A percentile compares a stretch with the other conserved stretches of the same genome.
These are phyloP conservation scores for Theocolax elegans DNA, from an alignment of 1,140 invertebrate species.

Conservation along the genomic window DNA sequence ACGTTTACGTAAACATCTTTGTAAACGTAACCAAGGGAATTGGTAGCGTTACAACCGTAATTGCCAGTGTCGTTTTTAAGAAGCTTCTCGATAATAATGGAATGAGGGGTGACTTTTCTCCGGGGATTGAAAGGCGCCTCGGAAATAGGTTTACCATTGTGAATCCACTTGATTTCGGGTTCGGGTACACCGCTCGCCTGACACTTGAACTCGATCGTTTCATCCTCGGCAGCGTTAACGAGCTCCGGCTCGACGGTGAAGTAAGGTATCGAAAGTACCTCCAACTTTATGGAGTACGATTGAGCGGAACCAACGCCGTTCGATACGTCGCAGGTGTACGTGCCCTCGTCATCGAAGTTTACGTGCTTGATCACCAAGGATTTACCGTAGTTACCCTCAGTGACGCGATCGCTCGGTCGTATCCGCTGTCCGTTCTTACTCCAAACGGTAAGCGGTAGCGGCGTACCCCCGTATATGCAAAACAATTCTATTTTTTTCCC, in stretches of 20 bases:
- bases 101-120: slow-evolving; percentile 75
- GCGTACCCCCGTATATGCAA: slow-evolving; percentile 93
- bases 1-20: slow-evolving; percentile 99
- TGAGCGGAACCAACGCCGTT: slow-evolving; percentile 88
- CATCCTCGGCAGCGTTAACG: slow-evolving; percentile 90
- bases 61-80: slow-evolving; percentile 94
- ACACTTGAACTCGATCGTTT: slow-evolving; percentile 88
- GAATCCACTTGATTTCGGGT: slow-evolving; percentile 95
- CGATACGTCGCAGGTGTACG: slow-evolving; percentile 90
- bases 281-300: slow-evolving; percentile 85
- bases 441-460: slow-evolving; percentile 86
- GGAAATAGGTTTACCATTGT: slow-evolving; percentile 91
- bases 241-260: slow-evolving; percentile 93
- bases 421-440: slow-evolving; percentile 79
- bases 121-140: slow-evolving; percentile 81
- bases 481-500: slow-evolving; percentile 85
- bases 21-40: slow-evolving; percentile 97
- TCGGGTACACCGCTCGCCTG: slow-evolving; percentile 87
- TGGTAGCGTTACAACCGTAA: slow-evolving; percentile 98
- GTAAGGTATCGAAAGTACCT: slow-evolving; percentile 87
- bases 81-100: slow-evolving; percentile 85
- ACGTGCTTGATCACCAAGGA: slow-evolving; percentile 88
- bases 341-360: slow-evolving; percentile 86
- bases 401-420: slow-evolving; percentile 78
- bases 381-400: slow-evolving; percentile 91